Evolutionary conservation across 1,140 invertebrate genomes (phyloP).

Genomic region (Drosophila parvula): DNA sequence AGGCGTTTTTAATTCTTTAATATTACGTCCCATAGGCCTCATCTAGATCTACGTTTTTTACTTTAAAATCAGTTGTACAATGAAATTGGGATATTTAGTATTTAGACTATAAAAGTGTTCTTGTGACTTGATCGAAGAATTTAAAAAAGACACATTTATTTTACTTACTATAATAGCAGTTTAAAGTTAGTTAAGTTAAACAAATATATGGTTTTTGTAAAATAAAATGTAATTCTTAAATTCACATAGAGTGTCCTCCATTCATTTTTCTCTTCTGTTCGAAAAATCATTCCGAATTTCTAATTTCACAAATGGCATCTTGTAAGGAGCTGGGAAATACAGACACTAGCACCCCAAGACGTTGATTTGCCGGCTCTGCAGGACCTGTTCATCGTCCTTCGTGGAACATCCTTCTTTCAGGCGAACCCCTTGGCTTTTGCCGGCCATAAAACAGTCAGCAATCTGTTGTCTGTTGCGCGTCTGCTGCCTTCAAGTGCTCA

Average conservation of each 20-base stretch:
- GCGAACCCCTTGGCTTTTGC: constrained; percentile 30
- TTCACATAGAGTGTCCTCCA: neutral
- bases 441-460: constrained; percentile 77
- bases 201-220: too few relatives aligned
- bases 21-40: neutral
- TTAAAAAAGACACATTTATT: too few relatives aligned
- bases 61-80: neutral
- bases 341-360: constrained; percentile 45
- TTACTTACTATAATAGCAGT: neutral
- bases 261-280: neutral
- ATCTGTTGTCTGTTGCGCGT: constrained; percentile 80
- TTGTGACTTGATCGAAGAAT: too few relatives aligned
- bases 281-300: constrained; percentile 32
- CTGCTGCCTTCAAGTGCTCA: constrained; percentile 79
- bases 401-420: neutral
- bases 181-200: too few relatives aligned
- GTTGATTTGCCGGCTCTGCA: constrained; percentile 61
- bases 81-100: too few relatives aligned
- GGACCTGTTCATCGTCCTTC: neutral
- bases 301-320: constrained; percentile 75
- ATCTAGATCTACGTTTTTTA: neutral
- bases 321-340: constrained; percentile 32
- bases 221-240: too few relatives aligned
- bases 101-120: too few relatives aligned
- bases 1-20: too few relatives aligned